Evolutionary conservation across 2,797 vertebrate genomes (phyloP).

Genomic region (Peromyscus aztecus): DNA sequence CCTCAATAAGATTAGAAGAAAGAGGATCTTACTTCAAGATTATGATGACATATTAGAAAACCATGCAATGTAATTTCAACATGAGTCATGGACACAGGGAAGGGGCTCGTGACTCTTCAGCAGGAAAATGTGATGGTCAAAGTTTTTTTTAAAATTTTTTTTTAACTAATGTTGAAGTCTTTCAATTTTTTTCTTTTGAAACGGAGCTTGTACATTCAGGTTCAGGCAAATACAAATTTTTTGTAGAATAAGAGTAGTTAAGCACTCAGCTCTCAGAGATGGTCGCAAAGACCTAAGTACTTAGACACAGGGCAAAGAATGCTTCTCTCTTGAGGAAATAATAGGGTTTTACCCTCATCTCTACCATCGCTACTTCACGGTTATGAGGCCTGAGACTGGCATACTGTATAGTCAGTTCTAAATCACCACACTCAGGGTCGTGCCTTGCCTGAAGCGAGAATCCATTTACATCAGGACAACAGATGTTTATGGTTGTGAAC

Average conservation of each 20-base stretch:
- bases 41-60: conserved; percentile 44
- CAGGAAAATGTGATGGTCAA: conserved; percentile 17
- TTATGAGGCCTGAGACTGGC: not conserved
- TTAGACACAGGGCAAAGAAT: not conserved
- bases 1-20: not conserved
- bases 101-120: not conserved
- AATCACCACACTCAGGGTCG: not conserved
- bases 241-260: not conserved
- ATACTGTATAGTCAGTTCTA: not conserved
- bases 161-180: not conserved
- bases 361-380: not conserved
- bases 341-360: not conserved
- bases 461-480: not conserved
- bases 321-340: not conserved
- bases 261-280: not conserved
- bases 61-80: conserved; percentile 16
- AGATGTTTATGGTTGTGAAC: not conserved
- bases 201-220: not conserved
- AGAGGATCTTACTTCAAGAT: conserved; percentile 44
- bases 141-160: not conserved
- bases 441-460: not conserved
- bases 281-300: not conserved
- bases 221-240: not conserved
- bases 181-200: not conserved
- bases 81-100: not conserved